Base-by-base conservation (phyloP, 2,113 vertebrate species). In the Megaptera novaeangliae region DNA sequence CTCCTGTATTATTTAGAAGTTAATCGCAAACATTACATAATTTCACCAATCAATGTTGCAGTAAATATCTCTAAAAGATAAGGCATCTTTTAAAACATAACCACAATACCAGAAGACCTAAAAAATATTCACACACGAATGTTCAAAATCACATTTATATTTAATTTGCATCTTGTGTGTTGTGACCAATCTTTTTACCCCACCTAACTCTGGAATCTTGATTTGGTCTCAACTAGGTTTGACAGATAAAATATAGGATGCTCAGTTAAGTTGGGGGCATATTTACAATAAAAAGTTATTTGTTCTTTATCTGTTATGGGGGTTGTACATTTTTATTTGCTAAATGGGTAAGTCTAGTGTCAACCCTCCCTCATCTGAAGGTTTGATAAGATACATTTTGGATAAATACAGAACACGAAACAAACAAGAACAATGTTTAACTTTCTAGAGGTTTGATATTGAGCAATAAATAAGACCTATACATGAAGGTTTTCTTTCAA, bases 11-110 rank as follows among this genome's bases (percentile, higher is more conserved):
- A 94, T 44, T 94, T 61, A 96, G 52, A 92, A 75, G 46, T 57
- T 66, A 95, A 92, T 49, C 25, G 21, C 69, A 82, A 96, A 85
- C 3, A 36, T 80, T 20, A 91, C 2, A 69, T 12, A 72, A 77
- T 46, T 66, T 84, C 39, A 94, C 57, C 74, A 72, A 39, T 59
- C 86, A 80, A 86, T 66, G 64, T 80, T 94, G 86, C 89, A 89
- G 36, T 78, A 96, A 96, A 92, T n/a, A n/a, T 72, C 34, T 84
- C 88, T 91, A 68, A 95, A 96, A 97, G 23, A 88, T 34, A 81
- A 94, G 27, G 18, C 64, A 31, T 88, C 15, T 71, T 90, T 44
- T 13, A 85, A 77, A 78, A 84, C 34, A 92, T 69, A 90, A 57
- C 52, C 39, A 61, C 39, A 93, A 39, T 68, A 85, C 23, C 36